phyloP scores from a whole-genome alignment of 2,888 invertebrate species.

The Allophyes oxyacanthae region DNA sequence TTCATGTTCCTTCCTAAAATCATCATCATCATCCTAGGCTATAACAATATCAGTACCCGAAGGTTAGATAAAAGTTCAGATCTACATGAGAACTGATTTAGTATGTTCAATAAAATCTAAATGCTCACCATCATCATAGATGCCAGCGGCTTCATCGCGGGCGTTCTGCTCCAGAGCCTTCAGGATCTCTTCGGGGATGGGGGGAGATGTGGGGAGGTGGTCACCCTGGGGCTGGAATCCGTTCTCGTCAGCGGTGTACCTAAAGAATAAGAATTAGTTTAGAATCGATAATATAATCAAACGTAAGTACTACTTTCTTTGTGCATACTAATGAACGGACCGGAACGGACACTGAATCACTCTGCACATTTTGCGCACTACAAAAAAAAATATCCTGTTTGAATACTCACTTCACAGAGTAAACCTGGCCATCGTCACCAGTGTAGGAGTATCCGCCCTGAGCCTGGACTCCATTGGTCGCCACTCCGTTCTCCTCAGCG shows the following conservation, averaged over 20 bases:
- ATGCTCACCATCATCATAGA: constrained; percentile 81
- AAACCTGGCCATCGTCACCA: constrained; percentile 83
- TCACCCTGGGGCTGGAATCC: constrained; percentile 83
- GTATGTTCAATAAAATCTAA: constrained; percentile 1
- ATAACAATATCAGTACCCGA: no score
- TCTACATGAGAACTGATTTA: no score
- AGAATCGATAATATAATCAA: no score
- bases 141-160: constrained; percentile 82
- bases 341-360: no score
- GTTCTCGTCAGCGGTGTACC: constrained; percentile 84
- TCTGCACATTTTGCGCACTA: no score
- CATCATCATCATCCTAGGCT: no score
- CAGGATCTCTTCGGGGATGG: constrained; percentile 81
- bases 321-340: no score
- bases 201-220: constrained; percentile 82
- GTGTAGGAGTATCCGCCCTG: constrained; percentile 82
- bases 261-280: constrained; percentile 48
- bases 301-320: no score
- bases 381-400: no score
- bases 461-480: constrained; percentile 81
- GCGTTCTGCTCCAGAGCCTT: constrained; percentile 82
- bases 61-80: no score
- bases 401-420: constrained; percentile 74
- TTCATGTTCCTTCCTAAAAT: no score
- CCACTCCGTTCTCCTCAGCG: constrained; percentile 82